These are phyloP conservation scores for Yasuhikotakia modesta DNA, from an alignment of 2,797 vertebrate species.

Conservation along the genomic window DNA sequence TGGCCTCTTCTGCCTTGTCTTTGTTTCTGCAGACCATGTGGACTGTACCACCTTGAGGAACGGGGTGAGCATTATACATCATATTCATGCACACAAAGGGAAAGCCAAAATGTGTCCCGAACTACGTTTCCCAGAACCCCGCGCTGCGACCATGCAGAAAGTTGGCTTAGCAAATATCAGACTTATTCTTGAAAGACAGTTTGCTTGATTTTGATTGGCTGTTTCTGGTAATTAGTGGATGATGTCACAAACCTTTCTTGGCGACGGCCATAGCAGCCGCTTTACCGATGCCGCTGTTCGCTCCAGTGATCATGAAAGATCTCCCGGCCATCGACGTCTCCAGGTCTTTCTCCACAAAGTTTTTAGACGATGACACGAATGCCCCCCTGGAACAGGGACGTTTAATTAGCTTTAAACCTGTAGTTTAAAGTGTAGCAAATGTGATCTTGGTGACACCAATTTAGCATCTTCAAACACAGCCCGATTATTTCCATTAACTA, in stretches of 20 bases:
- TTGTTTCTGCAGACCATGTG: slow-evolving; percentile 84
- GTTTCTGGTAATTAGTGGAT: not conserved
- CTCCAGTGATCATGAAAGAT: slow-evolving; percentile 80
- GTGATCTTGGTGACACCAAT: not conserved
- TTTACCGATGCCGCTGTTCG: slow-evolving; percentile 81
- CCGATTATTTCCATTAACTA: not conserved
- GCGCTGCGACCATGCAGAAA: too few species aligned
- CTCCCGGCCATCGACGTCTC: slow-evolving; percentile 77
- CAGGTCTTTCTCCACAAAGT: slow-evolving; percentile 80
- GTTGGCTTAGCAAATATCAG: too few species aligned
- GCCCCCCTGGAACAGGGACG: slow-evolving; percentile 66
- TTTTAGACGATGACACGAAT: slow-evolving; percentile 74
- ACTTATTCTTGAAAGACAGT: too few species aligned
- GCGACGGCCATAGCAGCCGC: slow-evolving; percentile 77
- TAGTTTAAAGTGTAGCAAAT: not conserved
- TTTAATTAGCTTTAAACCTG: slow-evolving; percentile 10
- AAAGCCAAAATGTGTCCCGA: not conserved
- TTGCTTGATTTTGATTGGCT: too few species aligned
- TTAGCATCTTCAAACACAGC: not conserved
- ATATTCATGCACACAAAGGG: not conserved
- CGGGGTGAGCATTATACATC: not conserved
- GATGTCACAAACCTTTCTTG: slow-evolving; percentile 69
- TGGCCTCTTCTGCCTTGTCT: slow-evolving; percentile 80
- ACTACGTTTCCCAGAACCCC: too few species aligned
- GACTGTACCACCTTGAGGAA: slow-evolving; percentile 73